Evolutionary conservation across 2,113 vertebrate genomes (phyloP), one percentile per base, ranked within the genome.

Genomic region (Penelope pileata): DNA sequence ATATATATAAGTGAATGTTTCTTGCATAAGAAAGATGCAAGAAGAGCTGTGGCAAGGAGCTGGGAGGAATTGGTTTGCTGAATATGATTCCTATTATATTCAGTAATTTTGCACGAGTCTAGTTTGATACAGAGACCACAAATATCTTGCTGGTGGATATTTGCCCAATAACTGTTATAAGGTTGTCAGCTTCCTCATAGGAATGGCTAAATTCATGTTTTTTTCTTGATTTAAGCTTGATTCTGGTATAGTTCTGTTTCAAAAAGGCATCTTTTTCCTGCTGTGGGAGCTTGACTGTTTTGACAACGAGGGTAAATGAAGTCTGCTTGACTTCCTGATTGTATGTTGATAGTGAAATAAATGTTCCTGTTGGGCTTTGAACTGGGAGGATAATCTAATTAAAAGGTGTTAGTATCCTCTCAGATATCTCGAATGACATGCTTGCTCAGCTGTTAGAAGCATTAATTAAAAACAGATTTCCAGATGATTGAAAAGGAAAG

Each of bases 391-490:
- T 90, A 85, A 94, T 94, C 90, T 95, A 88, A 93, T 95, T 83
- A 88, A 94, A 95, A 94, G 73, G 90, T 91, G 86, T 93, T 86
- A 75, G 83, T 77, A 48, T 87, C 58, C 78, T 84, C 78, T 94
- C 50, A 72, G 58, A 50, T 53, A 85, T 91, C 89, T 94, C 84
- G 56, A 78, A 77, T 91, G 45, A 81, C 48, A 32, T 83, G 83
- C 53, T 74, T 88, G 76, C 58, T 91, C 73, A 68, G 48, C 34
- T 93, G 83, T 67, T 95, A 83, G 88, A 93, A 93, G 73, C 80
- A 75, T 93, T 88, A 88, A 94, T 94, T 96, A 91, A 94, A 94
- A 96, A 54, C 48, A 81, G 56, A 83, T 92, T 92, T 95, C 88
- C 90, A 81, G 73, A 73, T 90, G 51, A 81, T 43, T 90, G 91